Evolutionary conservation across 2,797 vertebrate species (phyloP).

Genomic region (Macrochelys suwanniensis): DNA sequence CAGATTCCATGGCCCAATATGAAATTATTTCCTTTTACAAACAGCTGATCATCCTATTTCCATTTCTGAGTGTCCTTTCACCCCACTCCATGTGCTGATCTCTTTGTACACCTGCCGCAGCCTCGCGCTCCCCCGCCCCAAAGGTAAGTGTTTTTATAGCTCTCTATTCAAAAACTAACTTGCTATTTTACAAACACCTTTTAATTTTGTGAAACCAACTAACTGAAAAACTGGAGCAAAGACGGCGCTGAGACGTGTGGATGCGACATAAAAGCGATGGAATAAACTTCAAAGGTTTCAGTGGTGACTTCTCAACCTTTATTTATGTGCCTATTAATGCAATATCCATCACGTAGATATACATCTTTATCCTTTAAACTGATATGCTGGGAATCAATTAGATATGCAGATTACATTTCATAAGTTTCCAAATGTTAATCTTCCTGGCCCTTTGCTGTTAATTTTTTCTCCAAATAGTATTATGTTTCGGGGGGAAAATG

Average conservation of each 20-base stretch:
- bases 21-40: background rate
- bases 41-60: background rate
- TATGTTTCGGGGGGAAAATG: conserved; percentile 76
- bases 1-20: background rate
- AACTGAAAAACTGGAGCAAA: background rate
- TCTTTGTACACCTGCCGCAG: background rate
- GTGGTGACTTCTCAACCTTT: conserved; percentile 83
- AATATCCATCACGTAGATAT: conserved; percentile 90
- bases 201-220: background rate
- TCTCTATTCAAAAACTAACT: background rate
- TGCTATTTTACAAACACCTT: background rate
- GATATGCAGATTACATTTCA: conserved; percentile 95
- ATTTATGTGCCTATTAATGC: conserved; percentile 91
- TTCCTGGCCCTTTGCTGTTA: conserved; percentile 74
- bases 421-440: conserved; percentile 87
- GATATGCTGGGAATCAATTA: conserved; percentile 93
- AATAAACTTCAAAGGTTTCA: conserved; percentile 83
- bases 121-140: accelerated
- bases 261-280: conserved; percentile 46
- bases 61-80: background rate
- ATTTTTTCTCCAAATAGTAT: conserved; percentile 83
- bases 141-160: too few relatives aligned
- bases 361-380: conserved; percentile 90
- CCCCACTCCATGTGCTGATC: background rate
- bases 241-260: background rate